Evolutionary conservation across 1,140 invertebrate genomes (phyloP).

Genomic region (Drosophila pectinifera): DNA sequence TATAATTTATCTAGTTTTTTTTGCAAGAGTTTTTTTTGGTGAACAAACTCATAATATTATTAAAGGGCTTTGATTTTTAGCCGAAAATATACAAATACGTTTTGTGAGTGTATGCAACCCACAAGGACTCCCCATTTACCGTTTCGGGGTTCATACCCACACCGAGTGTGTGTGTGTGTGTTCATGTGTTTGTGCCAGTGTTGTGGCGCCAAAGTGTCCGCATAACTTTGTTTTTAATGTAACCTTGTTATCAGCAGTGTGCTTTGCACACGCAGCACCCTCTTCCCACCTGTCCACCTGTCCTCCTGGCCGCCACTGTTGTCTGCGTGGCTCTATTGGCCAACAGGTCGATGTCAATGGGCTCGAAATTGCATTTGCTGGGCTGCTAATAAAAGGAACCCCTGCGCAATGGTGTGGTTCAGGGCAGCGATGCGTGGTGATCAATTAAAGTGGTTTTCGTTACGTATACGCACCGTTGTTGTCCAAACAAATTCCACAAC

Average conservation of each 20-base stretch:
- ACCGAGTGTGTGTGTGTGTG: too few species aligned
- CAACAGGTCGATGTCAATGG: constrained; percentile 47
- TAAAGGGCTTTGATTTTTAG: too few species aligned
- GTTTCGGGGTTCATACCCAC: too few species aligned
- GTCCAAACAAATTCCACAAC: constrained; percentile 3
- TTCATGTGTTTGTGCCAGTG: constrained; percentile 1
- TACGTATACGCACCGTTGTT: constrained; percentile 27
- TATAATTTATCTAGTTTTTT: too few species aligned
- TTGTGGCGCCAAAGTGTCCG: constrained; percentile 36
- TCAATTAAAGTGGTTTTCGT: constrained; percentile 32
- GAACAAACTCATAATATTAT: neutral
- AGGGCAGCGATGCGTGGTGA: constrained; percentile 13
- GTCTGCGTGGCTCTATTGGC: constrained; percentile 9
- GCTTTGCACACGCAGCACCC: constrained; percentile 7
- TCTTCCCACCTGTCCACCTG: neutral
- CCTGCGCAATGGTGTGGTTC: constrained; percentile 7
- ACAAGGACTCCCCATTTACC: constrained; percentile 2
- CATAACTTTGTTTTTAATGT: constrained; percentile 53
- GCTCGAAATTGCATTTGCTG: constrained; percentile 36
- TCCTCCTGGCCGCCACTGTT: neutral
- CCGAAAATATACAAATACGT: neutral
- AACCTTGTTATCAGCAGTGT: constrained; percentile 45
- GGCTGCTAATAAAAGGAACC: constrained; percentile 36
- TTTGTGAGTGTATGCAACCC: neutral
- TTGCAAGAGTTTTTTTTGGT: neutral